phyloP scores from a whole-genome alignment of 2,797 vertebrate genomes.

The Pangasius krempfi region DNA sequence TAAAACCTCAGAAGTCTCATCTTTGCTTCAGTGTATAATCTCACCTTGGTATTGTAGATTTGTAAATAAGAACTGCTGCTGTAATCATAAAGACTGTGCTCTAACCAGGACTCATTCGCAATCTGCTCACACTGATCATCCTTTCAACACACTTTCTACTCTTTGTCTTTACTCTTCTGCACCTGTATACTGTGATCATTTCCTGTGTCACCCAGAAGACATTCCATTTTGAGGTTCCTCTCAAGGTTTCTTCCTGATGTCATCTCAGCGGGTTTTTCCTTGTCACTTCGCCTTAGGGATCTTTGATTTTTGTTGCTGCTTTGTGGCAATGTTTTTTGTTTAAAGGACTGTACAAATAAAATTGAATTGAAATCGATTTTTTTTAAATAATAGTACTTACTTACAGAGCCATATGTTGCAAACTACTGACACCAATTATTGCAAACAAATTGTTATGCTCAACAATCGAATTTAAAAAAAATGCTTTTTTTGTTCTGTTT shows the following conservation, averaged over 20 bases:
- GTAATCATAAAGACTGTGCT: background rate
- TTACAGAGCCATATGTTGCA: too few relatives aligned
- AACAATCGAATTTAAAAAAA: too few relatives aligned
- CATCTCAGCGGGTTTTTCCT: background rate
- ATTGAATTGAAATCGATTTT: too few relatives aligned
- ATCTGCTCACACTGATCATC: background rate
- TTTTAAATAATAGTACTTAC: too few relatives aligned
- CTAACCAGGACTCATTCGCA: background rate
- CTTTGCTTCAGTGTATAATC: background rate
- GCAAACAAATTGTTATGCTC: too few relatives aligned
- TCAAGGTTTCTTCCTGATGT: background rate
- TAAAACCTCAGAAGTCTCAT: background rate
- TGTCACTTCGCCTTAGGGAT: too few relatives aligned
- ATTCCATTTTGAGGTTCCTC: background rate
- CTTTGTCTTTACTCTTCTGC: background rate
- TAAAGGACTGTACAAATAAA: too few relatives aligned
- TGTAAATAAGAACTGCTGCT: background rate
- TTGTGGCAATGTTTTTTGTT: too few relatives aligned
- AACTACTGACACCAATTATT: too few relatives aligned
- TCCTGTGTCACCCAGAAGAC: background rate
- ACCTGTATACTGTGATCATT: background rate
- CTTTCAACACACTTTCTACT: background rate
- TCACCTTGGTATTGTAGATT: background rate
- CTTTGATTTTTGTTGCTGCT: too few relatives aligned
- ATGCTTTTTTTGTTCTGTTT: too few relatives aligned